Evolutionary conservation across 2,113 vertebrate genomes (phyloP).

Genomic region (Etia nguti): DNA sequence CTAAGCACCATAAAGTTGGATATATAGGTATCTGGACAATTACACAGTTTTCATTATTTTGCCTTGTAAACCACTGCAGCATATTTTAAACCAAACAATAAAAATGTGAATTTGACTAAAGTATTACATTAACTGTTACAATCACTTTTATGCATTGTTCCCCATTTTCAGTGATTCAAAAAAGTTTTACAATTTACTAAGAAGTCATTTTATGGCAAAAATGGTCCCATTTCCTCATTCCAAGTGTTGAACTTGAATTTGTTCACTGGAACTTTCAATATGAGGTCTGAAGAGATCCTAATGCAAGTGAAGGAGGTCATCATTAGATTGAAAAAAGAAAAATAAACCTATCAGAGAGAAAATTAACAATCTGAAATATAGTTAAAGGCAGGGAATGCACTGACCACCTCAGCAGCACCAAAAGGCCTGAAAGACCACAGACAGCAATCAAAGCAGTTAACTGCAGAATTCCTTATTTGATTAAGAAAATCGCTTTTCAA

Average conservation of each 20-base stretch:
- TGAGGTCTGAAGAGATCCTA: not conserved
- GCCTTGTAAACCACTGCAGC: not conserved
- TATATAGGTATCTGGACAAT: not conserved
- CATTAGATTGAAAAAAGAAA: not conserved
- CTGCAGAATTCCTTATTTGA: not conserved
- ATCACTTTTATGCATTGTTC: not conserved
- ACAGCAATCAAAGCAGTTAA: not conserved
- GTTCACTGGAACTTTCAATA: not conserved
- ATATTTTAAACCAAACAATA: not conserved
- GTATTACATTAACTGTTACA: not conserved
- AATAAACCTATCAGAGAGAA: not conserved
- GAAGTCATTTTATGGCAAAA: not conserved
- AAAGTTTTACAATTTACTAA: not conserved
- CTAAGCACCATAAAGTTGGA: not conserved
- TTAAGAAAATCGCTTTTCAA: not conserved
- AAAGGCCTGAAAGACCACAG: not conserved
- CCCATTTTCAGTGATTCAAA: not conserved
- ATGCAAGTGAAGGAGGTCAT: not conserved
- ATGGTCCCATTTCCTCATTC: not conserved
- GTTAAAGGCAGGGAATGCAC: not conserved
- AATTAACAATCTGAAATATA: not conserved
- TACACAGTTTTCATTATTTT: not conserved
- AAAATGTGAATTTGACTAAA: not conserved
- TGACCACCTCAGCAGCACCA: not conserved
- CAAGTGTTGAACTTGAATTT: not conserved